Evolutionary conservation across 2,888 invertebrate genomes (phyloP), one percentile per base, ranked within the genome.

Genomic region (Nysson spinosus): DNA sequence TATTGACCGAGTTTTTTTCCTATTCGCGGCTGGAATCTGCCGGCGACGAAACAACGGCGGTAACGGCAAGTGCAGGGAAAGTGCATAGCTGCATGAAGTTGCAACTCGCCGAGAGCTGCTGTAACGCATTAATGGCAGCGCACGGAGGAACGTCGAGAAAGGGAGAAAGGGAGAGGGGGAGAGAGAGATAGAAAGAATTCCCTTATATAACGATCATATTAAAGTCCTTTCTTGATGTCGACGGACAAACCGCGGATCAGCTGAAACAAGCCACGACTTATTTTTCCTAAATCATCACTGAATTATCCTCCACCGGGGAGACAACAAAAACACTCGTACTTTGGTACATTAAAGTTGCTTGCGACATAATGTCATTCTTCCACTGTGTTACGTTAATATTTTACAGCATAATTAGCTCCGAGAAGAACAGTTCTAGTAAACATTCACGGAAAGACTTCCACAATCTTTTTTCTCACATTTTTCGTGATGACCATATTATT

Each of bases 71-170:
- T 11, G 43, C 57, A 69, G 76, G 73, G 79, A 79, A 80, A 80
- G 80, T 80, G 79, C 78, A 80, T 75, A 77, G 67, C 68, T 74
- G 72, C 69, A 61, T 70, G 70, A 74, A 78, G 77, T 75, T 67
- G 69, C 70, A 71, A 78, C 54, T 73, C 49, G 64, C 50, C 63
- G 60, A 68, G 68, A 60, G 69, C 52, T 42, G 77, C 69, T 72
- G 71, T 73, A 80, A 78, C 68, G 75, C 72, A 70, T 79, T 76
- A 79, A 78, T 74, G 71, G 72, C 67, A 55, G 32, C 43, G 49
- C 44, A 40, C 35, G 65, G 39, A n/a, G 37, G 35, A 28, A 49
- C 24, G 34, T 28, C 22, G 55, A 14, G 55, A 34, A 39, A 19
- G 32, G n/a, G 20, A 43, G 46, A 51, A 34, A 52, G 44, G 34